Evolutionary conservation across 2,797 vertebrate genomes (phyloP).

Genomic region (Garrulus glandarius): DNA sequence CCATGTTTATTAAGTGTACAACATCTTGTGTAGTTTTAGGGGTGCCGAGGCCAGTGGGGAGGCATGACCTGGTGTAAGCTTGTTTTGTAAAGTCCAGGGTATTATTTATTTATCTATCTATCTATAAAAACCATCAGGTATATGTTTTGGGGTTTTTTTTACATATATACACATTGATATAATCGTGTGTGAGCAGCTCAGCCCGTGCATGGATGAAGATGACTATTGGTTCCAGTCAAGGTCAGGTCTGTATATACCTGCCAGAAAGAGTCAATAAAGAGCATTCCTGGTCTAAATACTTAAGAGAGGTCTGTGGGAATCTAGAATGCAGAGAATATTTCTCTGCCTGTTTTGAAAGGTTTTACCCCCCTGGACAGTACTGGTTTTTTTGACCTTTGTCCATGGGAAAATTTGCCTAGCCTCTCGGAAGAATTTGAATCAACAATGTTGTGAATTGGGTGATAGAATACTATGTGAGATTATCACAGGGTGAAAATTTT

Average conservation of each 20-base stretch:
- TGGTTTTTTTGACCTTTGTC: no score
- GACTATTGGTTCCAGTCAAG: neutral
- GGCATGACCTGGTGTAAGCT: neutral
- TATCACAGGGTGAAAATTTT: no score
- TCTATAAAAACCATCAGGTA: no score
- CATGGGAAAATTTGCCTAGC: no score
- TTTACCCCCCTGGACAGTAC: no score
- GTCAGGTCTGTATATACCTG: neutral
- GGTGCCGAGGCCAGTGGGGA: neutral
- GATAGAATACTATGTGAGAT: no score
- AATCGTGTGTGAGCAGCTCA: neutral
- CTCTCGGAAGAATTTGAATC: no score
- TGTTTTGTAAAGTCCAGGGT: neutral
- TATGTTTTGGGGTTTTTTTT: neutral
- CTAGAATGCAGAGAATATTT: no score
- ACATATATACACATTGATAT: neutral
- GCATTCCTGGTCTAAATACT: neutral
- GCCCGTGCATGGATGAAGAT: neutral
- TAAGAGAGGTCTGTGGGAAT: no score
- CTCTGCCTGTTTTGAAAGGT: no score
- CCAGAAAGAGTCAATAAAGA: neutral
- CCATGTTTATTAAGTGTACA: neutral
- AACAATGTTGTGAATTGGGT: no score
- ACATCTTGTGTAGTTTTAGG: neutral
- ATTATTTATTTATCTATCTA: neutral